phyloP scores from a whole-genome alignment of 2,113 vertebrate genomes.

The Marmota flaviventris region DNA sequence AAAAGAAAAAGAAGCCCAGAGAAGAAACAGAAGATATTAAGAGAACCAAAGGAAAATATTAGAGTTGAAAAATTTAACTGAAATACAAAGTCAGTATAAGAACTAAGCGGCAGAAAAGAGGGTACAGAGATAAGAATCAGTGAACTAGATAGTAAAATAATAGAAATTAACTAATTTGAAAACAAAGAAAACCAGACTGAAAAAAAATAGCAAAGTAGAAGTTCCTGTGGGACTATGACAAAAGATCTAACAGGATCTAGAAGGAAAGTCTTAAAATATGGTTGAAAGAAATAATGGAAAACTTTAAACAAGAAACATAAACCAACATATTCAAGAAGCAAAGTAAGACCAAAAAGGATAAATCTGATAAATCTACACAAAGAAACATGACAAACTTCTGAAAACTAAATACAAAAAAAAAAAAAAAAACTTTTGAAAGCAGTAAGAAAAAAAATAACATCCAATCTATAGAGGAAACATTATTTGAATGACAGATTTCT shows the following conservation, averaged over 20 bases:
- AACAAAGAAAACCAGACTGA: neutral
- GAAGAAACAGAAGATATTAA: slow-evolving; percentile 11
- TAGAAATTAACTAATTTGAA: neutral
- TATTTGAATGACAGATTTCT: slow-evolving; percentile 36
- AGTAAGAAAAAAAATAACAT: neutral
- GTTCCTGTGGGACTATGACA: neutral
- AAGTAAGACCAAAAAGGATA: neutral
- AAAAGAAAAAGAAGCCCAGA: neutral
- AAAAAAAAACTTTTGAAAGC: neutral
- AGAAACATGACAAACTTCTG: slow-evolving; percentile 40
- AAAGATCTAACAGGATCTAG: neutral
- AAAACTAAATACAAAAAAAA: slow-evolving; percentile 34
- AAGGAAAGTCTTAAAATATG: neutral
- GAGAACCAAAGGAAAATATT: neutral
- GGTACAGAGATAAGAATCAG: neutral
- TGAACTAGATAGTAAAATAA: neutral
- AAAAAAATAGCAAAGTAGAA: neutral
- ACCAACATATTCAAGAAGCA: neutral
- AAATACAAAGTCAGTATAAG: slow-evolving; percentile 20
- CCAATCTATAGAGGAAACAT: neutral
- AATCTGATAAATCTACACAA: neutral
- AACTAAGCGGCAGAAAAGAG: neutral
- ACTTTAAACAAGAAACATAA: neutral
- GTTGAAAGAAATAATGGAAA: neutral
- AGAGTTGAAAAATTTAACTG: slow-evolving; percentile 17